Evolutionary conservation across 1,140 invertebrate species (phyloP), one percentile per base, ranked within the genome.

Genomic region (Nilaparvata lugens): DNA sequence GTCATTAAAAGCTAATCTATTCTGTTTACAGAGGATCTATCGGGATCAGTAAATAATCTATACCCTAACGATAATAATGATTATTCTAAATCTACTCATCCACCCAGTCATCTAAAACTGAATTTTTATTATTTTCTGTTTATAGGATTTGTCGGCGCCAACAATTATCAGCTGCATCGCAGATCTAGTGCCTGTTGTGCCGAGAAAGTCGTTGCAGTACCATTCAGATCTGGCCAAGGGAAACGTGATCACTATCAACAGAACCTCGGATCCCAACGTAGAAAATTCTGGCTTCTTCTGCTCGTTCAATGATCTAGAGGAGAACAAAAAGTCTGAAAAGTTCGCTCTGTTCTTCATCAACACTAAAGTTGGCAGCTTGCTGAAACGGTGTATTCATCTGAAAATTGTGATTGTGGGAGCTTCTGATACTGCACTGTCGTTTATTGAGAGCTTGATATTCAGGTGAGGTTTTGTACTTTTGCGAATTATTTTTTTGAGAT

Each of bases 341-440:
- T 79, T 74, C 61, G 73, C 75, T 4, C 66, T 81, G 0, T 80
- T 74, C 54, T 56, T 74, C n/a, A 73, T 71, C 7, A 79, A 73
- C 6, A 64, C 75, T 0, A 72, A 75, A 4, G 31, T 78, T 19
- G 71, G 77, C 0, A 75, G 76, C 28, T 64, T 69, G 21, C 70
- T 73, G 1, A 77, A 74, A 61, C 66, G 74, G 0, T 70, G 74
- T 38, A 71, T 83, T n/a, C 83, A 83, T 60, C 70, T 76, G 7
- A 80, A 80, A 62, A 84, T 91, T 54, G 84, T 90, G 0, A 79
- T 90, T 5, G 80, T 89, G 0, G 88, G 88, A 0, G 84, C 83
- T 13, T 88, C 87, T 48, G 77, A 83, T 45, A 83, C 83, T 7
- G 84, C 82, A 1, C 70, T 89, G 1, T 73, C 84, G 3, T 86